These are phyloP conservation scores for Laticauda colubrina DNA, from an alignment of 2,113 vertebrate genomes.

Conservation along the genomic window DNA sequence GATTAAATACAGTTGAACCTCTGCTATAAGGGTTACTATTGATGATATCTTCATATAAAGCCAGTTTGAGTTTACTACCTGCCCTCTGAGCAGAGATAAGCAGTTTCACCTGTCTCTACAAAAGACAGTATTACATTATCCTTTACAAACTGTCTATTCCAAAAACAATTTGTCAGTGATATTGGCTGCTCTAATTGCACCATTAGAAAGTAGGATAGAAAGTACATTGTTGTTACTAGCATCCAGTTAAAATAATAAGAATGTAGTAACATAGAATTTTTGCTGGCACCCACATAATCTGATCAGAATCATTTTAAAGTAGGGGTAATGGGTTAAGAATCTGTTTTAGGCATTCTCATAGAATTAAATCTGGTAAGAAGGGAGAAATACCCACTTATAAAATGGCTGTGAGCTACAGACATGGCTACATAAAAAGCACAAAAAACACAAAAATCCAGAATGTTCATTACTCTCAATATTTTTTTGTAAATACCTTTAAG, in stretches of 20 bases:
- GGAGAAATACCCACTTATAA: not conserved
- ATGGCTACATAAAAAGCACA: not conserved
- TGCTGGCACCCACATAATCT: not conserved
- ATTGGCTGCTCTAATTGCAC: not conserved
- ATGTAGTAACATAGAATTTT: not conserved
- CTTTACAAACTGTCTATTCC: not conserved
- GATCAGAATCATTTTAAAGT: not conserved
- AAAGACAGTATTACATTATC: not conserved
- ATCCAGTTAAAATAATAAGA: not conserved
- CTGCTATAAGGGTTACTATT: not conserved
- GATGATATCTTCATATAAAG: not conserved
- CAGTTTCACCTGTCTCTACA: not conserved
- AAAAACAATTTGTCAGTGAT: not conserved
- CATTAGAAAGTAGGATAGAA: not conserved
- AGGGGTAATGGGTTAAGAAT: not conserved
- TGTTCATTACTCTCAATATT: not conserved
- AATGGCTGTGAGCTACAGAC: not conserved
- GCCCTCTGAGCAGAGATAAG: not conserved
- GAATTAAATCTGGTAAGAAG: not conserved
- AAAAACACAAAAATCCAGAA: no score
- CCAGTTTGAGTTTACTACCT: not conserved
- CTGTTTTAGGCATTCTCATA: not conserved
- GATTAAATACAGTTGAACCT: not conserved
- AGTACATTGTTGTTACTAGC: not conserved
- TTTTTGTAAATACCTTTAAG: not conserved